Percentiles rank a stretch among this genome's conserved stretches.
phyloP scores from a whole-genome alignment of 30 jellyfish, hydroid and myxozoan species.

The Rhopilema esculentum region DNA sequence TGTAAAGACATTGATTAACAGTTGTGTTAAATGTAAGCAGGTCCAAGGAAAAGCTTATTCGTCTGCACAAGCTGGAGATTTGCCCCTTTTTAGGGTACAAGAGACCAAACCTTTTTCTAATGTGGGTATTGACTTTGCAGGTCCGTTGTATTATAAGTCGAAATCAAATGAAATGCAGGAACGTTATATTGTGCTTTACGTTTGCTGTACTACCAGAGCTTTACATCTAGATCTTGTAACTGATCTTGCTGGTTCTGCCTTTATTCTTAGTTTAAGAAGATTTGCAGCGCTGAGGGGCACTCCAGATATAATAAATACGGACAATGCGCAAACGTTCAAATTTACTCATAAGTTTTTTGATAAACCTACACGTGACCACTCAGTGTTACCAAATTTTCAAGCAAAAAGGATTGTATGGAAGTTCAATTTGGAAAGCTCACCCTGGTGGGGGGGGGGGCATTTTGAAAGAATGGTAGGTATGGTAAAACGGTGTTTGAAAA shows the following conservation, averaged over 20 bases:
- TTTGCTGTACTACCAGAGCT: slow-evolving; percentile 26
- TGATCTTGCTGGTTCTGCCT: slow-evolving; percentile 1
- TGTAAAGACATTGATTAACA: neutral
- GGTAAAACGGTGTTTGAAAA: slow-evolving; percentile 38
- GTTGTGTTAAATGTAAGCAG: neutral
- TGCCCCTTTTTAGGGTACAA: slow-evolving; percentile 1
- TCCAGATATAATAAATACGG: slow-evolving; percentile 9
- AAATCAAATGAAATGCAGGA: neutral
- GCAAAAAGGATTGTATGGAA: neutral
- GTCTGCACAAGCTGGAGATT: neutral
- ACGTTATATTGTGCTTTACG: slow-evolving; percentile 34
- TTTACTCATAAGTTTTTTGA: neutral
- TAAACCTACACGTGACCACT: neutral
- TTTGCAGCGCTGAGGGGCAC: slow-evolving; percentile 3
- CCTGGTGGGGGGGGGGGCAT: slow-evolving; percentile 55
- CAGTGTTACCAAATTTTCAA: neutral
- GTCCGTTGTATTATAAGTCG: slow-evolving; percentile 5
- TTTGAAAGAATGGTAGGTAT: slow-evolving; percentile 26
- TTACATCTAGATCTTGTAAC: slow-evolving; percentile 7
- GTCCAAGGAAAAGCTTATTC: slow-evolving; percentile 13
- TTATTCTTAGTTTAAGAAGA: slow-evolving; percentile 17
- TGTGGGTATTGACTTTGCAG: slow-evolving; percentile 38
- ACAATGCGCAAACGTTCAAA: slow-evolving; percentile 15
- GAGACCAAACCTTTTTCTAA: slow-evolving; percentile 14
- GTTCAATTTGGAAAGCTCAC: slow-evolving; percentile 9